Conservation (phyloP, 2,888 invertebrate species). For the Tenthredo distinguenda region DNA sequence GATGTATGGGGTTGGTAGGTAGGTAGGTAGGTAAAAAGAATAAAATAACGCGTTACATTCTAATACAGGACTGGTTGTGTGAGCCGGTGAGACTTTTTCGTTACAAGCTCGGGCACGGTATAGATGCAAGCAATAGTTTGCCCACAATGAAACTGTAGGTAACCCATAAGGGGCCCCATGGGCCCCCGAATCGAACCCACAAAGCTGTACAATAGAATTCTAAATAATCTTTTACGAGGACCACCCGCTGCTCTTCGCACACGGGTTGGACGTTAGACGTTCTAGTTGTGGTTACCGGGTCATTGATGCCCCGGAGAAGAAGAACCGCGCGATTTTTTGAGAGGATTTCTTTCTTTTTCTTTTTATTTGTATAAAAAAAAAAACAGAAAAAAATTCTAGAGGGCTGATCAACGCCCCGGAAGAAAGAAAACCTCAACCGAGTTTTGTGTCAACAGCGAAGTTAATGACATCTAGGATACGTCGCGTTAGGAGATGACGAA, state of each 20-base stretch:
- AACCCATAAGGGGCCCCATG: not conserved
- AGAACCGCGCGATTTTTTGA: not conserved
- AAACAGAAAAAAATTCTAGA: not conserved
- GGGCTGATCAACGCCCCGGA: not conserved
- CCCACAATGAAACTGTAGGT: conserved; percentile 34
- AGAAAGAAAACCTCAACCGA: not conserved
- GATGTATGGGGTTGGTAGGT: not conserved
- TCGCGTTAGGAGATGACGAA: conserved; percentile 46
- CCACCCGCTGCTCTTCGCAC: conserved; percentile 47
- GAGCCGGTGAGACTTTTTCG: not conserved
- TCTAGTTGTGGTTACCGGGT: conserved; percentile 29
- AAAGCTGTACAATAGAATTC: conserved; percentile 24
- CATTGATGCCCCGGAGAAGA: not conserved
- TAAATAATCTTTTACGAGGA: conserved; percentile 39
- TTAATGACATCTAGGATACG: conserved; percentile 44
- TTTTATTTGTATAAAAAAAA: not conserved
- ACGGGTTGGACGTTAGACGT: conserved; percentile 17
- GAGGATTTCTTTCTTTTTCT: not conserved
- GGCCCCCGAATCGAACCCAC: not conserved
- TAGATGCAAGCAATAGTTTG: not conserved
- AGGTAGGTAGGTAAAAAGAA: not conserved
- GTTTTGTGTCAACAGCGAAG: not conserved
- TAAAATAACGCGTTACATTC: conserved; percentile 34
- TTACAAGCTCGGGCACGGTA: not conserved
- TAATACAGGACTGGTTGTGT: not conserved